phyloP scores from a whole-genome alignment of 2,888 invertebrate genomes.

The Mongoloraphidia duomilia region DNA sequence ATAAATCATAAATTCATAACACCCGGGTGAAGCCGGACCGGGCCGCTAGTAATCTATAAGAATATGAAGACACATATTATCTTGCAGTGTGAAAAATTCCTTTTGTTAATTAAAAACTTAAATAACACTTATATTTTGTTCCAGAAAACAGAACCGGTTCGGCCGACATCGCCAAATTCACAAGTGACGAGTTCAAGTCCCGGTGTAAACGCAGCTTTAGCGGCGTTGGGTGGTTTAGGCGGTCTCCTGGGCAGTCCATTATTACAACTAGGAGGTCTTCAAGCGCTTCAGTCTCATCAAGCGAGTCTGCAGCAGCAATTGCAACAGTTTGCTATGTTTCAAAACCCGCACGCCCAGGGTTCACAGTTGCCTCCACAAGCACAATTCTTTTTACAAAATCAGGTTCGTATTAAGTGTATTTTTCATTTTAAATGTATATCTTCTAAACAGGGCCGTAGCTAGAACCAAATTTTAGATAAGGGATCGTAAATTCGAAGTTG shows the following conservation, averaged over 20 bases:
- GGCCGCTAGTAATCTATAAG: no score
- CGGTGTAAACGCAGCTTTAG: conserved; percentile 30
- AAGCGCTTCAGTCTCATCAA: conserved; percentile 45
- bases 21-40: no score
- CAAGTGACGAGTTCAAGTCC: conserved; percentile 29
- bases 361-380: conserved; percentile 41
- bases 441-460: neutral
- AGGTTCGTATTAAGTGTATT: conserved; percentile 31
- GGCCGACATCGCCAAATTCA: conserved; percentile 25
- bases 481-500: no score
- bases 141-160: conserved; percentile 26
- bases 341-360: conserved; percentile 36
- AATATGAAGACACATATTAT: no score
- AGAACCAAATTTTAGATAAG: conserved; percentile 6
- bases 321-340: conserved; percentile 51
- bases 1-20: no score
- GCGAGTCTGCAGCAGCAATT: conserved; percentile 46
- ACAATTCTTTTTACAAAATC: conserved; percentile 65
- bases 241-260: conserved; percentile 28
- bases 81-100: no score
- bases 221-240: conserved; percentile 31
- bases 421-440: neutral
- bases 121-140: conserved; percentile 7
- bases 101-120: no score
- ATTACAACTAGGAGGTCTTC: conserved; percentile 29